Percentiles rank a stretch among this genome's conserved stretches.
These are phyloP conservation scores for Lagopus leucura DNA, from an alignment of 2,113 vertebrate genomes.

Conservation along the genomic window DNA sequence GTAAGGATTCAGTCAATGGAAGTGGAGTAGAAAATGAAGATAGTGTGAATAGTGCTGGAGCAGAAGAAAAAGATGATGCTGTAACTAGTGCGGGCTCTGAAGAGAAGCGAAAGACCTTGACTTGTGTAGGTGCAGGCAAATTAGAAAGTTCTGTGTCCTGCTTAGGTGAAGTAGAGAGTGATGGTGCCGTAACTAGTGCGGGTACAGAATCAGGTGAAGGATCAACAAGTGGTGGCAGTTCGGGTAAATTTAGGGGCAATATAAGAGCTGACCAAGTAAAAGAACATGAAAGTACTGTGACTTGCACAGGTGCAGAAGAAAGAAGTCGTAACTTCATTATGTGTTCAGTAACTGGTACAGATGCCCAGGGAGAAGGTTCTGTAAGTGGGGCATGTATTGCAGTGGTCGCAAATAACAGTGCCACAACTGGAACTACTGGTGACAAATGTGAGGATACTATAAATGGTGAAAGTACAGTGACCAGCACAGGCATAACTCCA, in stretches of 20 bases:
- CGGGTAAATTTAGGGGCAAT: constrained; percentile 43
- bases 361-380: constrained; percentile 54
- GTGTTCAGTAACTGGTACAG: constrained; percentile 66
- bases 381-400: constrained; percentile 47
- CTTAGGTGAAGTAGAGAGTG: constrained; percentile 73
- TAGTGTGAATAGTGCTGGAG: constrained; percentile 56
- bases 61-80: constrained; percentile 83
- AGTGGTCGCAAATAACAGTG: background rate
- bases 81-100: constrained; percentile 83
- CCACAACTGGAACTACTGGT: background rate
- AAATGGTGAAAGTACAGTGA: constrained; percentile 80
- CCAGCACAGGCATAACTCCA: constrained; percentile 82
- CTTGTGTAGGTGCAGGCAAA: constrained; percentile 21
- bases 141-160: constrained; percentile 46
- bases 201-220: constrained; percentile 76
- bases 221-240: constrained; percentile 35
- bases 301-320: constrained; percentile 74
- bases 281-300: constrained; percentile 76
- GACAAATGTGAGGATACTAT: constrained; percentile 67
- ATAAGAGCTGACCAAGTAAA: constrained; percentile 44
- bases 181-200: constrained; percentile 84
- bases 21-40: constrained; percentile 5
- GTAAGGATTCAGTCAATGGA: background rate
- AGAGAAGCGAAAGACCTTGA: constrained; percentile 66
- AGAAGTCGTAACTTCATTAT: constrained; percentile 23